Conservation (phyloP, 2,797 vertebrate species). For the Buceros bicornis region DNA sequence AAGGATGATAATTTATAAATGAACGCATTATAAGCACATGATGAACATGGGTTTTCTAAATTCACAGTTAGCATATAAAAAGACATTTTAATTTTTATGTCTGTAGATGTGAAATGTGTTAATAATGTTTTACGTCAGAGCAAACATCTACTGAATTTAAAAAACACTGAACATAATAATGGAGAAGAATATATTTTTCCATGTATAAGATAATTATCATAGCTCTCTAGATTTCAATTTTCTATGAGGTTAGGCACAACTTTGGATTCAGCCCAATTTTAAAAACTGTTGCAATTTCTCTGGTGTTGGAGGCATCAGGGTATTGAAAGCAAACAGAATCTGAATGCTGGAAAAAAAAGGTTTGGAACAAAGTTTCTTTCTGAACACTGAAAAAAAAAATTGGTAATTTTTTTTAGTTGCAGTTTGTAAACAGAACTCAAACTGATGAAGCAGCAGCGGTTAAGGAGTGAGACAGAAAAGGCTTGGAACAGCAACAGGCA, state of each 20-base stretch:
- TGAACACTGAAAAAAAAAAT: background rate
- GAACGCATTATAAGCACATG: accelerated
- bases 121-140: background rate
- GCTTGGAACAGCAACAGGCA: background rate
- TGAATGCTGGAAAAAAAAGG: background rate
- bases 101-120: background rate
- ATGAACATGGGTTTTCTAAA: background rate
- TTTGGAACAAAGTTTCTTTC: background rate
- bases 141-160: background rate
- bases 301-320: background rate
- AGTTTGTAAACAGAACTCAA: background rate
- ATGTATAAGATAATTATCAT: background rate
- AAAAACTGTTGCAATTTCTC: background rate
- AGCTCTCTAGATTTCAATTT: background rate
- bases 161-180: too few species aligned
- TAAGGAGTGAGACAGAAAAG: background rate
- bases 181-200: background rate
- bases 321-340: background rate
- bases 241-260: background rate
- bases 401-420: background rate
- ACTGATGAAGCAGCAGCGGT: background rate
- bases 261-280: background rate
- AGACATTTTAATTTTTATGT: background rate
- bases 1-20: background rate
- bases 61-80: background rate